These are phyloP conservation scores for Apostichopus japonicus DNA, from an alignment of 35 echinoderm and acorn worm genomes.

Conservation along the genomic window DNA sequence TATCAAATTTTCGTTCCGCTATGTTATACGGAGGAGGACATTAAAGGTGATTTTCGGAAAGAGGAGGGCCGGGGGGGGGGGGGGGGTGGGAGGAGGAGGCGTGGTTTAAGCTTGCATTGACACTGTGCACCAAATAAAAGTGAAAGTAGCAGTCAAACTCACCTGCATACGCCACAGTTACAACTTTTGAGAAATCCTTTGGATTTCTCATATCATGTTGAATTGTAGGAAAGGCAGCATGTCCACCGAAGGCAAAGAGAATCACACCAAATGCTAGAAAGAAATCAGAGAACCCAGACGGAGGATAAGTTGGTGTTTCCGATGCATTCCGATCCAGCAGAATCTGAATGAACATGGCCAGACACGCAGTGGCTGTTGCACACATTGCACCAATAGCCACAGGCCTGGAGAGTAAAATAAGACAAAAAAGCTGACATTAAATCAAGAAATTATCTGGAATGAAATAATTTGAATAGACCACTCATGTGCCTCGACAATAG, in stretches of 20 bases:
- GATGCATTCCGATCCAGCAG: conserved; percentile 45
- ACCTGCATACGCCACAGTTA: conserved; percentile 75
- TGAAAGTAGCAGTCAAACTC: conserved; percentile 8
- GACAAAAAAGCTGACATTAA: background rate
- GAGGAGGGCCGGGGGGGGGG: too few species aligned
- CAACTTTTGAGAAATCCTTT: conserved; percentile 64
- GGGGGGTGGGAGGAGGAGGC: too few species aligned
- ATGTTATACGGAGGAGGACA: too few species aligned
- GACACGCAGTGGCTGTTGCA: conserved; percentile 73
- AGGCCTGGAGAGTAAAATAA: conserved; percentile 63
- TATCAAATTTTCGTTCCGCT: too few species aligned
- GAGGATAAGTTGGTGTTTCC: conserved; percentile 16
- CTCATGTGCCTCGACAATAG: too few species aligned
- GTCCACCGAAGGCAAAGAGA: conserved; percentile 90
- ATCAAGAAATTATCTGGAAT: background rate
- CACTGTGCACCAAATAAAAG: too few species aligned
- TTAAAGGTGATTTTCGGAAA: too few species aligned
- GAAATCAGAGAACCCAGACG: conserved; percentile 71
- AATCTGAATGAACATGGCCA: conserved; percentile 75
- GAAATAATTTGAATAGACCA: background rate
- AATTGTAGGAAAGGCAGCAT: conserved; percentile 91
- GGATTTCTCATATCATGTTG: conserved; percentile 93
- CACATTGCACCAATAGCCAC: conserved; percentile 76
- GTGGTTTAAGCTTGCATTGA: too few species aligned
- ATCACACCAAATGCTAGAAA: conserved; percentile 89